A percentile compares a stretch with the other conserved stretches of the same genome.
Evolutionary conservation across 2,113 vertebrate species (phyloP).

Genomic region (Nannospalax galili): DNA sequence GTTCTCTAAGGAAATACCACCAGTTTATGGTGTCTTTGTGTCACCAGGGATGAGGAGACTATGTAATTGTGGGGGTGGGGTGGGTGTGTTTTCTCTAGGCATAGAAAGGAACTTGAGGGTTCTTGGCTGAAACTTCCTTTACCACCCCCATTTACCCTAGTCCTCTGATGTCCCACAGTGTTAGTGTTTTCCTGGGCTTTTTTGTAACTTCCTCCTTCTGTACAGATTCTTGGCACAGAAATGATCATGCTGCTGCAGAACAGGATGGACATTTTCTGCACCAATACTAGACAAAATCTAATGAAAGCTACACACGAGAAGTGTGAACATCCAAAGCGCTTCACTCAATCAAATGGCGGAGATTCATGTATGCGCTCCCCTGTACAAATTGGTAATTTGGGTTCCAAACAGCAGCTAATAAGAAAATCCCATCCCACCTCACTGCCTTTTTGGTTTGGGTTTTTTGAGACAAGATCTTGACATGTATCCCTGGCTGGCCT

Average conservation of each 20-base stretch:
- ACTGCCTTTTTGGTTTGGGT: not conserved
- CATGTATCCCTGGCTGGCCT: not conserved
- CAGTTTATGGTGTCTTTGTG: not conserved
- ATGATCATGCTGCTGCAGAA: not conserved
- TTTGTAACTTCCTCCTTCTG: slow-evolving; percentile 54
- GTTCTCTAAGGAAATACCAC: slow-evolving; percentile 19
- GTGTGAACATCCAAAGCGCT: not conserved
- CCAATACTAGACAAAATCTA: not conserved
- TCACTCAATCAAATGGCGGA: not conserved
- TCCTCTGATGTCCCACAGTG: not conserved
- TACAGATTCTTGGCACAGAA: slow-evolving; percentile 4
- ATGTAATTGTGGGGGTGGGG: not conserved
- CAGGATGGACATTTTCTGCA: not conserved
- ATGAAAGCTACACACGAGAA: not conserved
- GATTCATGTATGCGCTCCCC: not conserved
- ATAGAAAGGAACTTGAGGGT: slow-evolving; percentile 17
- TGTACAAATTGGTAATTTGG: not conserved
- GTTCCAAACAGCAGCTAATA: not conserved
- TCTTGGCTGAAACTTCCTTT: slow-evolving; percentile 23
- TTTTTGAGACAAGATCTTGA: not conserved
- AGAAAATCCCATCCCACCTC: not conserved
- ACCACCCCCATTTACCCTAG: too few relatives aligned
- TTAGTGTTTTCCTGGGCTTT: slow-evolving; percentile 15
- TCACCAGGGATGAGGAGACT: not conserved
- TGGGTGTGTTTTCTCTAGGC: not conserved